These are phyloP conservation scores for Dryococelus australis DNA, from an alignment of 2,888 invertebrate species.

Conservation along the genomic window DNA sequence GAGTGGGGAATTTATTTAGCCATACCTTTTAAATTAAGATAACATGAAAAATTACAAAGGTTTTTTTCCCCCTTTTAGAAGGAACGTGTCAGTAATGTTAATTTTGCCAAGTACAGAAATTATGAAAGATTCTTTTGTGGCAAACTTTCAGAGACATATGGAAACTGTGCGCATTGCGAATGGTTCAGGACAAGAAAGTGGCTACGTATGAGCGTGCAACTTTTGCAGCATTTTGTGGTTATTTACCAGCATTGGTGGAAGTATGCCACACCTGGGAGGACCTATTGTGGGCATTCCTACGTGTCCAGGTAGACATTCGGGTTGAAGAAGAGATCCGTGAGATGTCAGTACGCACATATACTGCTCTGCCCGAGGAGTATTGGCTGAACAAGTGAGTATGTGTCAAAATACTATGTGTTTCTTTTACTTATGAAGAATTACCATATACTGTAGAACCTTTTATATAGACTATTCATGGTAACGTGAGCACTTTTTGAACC, in stretches of 20 bases:
- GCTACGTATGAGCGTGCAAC: conserved; percentile 65
- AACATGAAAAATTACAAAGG: no score
- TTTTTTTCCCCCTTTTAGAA: no score
- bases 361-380: conserved; percentile 70
- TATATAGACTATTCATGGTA: background rate
- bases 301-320: conserved; percentile 80
- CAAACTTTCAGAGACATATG: conserved; percentile 60
- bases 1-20: no score
- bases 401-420: background rate
- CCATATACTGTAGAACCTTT: background rate
- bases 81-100: no score
- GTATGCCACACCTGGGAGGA: conserved; percentile 89
- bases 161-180: conserved; percentile 65
- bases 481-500: no score
- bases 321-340: conserved; percentile 82
- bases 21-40: no score
- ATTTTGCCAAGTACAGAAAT: no score
- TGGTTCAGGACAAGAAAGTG: conserved; percentile 56
- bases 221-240: conserved; percentile 82
- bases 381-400: conserved; percentile 66
- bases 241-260: conserved; percentile 77
- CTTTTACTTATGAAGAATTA: background rate
- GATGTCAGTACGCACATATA: conserved; percentile 64
- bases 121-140: no score
- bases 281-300: conserved; percentile 86